These are phyloP conservation scores for Liopterus haemorrhoidalis DNA, from an alignment of 2,888 invertebrate genomes.

Conservation along the genomic window DNA sequence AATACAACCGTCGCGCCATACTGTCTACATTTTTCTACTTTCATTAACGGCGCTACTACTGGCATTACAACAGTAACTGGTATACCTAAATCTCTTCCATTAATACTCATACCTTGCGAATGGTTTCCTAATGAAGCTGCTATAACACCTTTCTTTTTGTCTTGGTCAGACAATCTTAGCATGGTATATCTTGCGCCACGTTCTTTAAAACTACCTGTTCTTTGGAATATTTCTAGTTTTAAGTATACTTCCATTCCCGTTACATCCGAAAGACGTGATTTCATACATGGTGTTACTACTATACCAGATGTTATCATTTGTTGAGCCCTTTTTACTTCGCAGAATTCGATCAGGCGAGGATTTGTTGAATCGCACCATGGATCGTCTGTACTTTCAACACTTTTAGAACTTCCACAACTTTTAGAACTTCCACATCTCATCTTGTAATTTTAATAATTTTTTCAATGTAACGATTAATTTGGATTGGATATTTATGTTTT, in stretches of 20 bases:
- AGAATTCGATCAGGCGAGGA: constrained; percentile 59
- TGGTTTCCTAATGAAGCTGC: constrained; percentile 69
- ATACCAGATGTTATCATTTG: constrained; percentile 59
- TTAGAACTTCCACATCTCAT: no score
- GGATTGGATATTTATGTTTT: no score
- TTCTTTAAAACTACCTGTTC: constrained; percentile 63
- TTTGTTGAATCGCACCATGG: constrained; percentile 58
- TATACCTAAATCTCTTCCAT: constrained; percentile 63
- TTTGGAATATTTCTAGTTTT: constrained; percentile 59
- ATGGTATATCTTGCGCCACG: constrained; percentile 62
- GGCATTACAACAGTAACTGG: constrained; percentile 74
- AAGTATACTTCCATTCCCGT: constrained; percentile 54
- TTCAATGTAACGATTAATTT: no score
- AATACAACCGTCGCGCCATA: constrained; percentile 61
- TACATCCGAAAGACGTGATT: constrained; percentile 49
- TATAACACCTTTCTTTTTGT: constrained; percentile 58
- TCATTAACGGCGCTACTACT: constrained; percentile 57
- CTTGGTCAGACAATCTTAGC: constrained; percentile 51
- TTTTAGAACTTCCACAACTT: no score
- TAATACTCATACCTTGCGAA: constrained; percentile 67
- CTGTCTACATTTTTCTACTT: constrained; percentile 56
- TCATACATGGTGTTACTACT: constrained; percentile 56
- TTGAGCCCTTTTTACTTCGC: constrained; percentile 61
- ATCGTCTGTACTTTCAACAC: constrained; percentile 32
- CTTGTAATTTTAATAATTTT: no score